Evolutionary conservation across 2,888 invertebrate genomes (phyloP), one percentile per base, ranked within the genome.

Genomic region (Dryomyza anilis): DNA sequence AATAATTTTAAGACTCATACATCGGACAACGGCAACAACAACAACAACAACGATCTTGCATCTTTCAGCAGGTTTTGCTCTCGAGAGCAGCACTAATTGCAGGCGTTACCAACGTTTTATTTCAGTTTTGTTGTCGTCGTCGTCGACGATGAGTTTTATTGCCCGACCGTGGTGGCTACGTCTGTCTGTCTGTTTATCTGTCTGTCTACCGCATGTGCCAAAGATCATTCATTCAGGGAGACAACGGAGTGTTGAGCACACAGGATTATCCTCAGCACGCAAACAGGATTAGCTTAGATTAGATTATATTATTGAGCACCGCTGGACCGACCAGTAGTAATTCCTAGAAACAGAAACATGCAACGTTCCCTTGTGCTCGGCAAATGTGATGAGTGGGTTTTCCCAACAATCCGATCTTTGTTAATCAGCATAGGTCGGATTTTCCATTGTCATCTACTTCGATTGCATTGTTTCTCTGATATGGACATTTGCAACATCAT

Each of bases 31-130:
- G n/a, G n/a, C n/a, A n/a, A n/a, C n/a, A n/a, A n/a, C n/a, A n/a
- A n/a, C n/a, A n/a, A n/a, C n/a, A n/a, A n/a, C n/a, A n/a, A n/a
- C n/a, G n/a, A n/a, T 1, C 14, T 30, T n/a, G 16, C n/a, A 10
- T 2, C 7, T 7, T 14, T 48, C 21, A 19, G 29, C 19, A 12
- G 46, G 16, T 5, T 16, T 21, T 19, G 25, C 30, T 27, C 12
- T 19, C 23, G n/a, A 14, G 50, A 25, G 53, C 62, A 27, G 21
- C 39, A 39, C 53, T 53, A 62, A 62, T 53, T 62, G 55, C 53
- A 62, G 62, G 62, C 53, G 53, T 62, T 62, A 45, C 53, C 43
- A 62, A 53, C 27, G 53, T 43, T 62, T 62, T 53, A 62, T 52
- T 48, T 43, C 16, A n/a, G 10, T 45, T 27, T 3, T 33, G 33